These are phyloP conservation scores for Bombus confusus DNA, from an alignment of 1,140 invertebrate species.

Conservation along the genomic window DNA sequence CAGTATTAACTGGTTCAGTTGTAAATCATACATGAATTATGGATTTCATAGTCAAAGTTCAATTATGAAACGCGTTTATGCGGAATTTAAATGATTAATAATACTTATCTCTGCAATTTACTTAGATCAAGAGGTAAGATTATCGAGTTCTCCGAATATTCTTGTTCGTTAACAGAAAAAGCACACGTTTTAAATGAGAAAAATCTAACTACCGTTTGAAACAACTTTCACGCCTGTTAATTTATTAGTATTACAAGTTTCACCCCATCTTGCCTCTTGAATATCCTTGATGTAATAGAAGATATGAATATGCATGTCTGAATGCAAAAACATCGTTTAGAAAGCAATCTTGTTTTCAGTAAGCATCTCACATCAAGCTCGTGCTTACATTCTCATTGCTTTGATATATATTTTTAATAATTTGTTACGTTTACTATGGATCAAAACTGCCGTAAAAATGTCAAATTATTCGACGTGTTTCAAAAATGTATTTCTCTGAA, in stretches of 20 bases:
- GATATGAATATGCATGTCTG: background rate
- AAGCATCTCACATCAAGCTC: background rate
- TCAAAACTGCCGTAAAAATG: too few relatives aligned
- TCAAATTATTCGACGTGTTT: too few relatives aligned
- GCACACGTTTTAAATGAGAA: background rate
- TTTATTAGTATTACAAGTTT: background rate
- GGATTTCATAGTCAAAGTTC: background rate
- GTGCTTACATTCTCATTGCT: background rate
- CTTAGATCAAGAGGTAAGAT: background rate
- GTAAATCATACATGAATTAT: background rate
- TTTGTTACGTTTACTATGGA: too few relatives aligned
- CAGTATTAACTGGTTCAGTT: too few relatives aligned
- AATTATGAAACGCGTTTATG: background rate
- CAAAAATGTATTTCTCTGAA: too few relatives aligned
- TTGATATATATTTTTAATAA: background rate
- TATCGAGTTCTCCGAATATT: background rate
- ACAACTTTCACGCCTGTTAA: conserved; percentile 11
- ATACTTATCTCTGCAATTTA: background rate
- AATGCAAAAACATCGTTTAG: background rate
- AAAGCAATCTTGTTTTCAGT: background rate
- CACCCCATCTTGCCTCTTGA: background rate
- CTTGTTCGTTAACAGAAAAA: background rate
- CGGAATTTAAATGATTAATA: background rate
- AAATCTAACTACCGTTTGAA: background rate
- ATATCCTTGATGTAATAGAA: background rate